These are phyloP conservation scores for Pyrocoelia pectoralis DNA, from an alignment of 2,888 invertebrate species.

Conservation along the genomic window DNA sequence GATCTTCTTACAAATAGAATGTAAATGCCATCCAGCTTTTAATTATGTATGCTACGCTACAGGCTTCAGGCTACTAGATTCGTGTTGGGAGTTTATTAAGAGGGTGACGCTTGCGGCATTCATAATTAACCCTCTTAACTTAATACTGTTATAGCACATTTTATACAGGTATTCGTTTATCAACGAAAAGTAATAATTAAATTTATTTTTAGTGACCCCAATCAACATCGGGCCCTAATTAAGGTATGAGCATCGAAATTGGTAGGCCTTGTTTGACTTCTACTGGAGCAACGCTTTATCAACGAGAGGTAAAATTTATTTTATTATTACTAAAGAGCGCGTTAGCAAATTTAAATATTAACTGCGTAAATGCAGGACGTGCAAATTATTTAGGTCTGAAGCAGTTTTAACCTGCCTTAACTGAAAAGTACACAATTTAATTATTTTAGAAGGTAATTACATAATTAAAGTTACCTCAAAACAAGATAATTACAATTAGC, in stretches of 20 bases:
- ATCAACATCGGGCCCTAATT: neutral
- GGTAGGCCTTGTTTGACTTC: slow-evolving; percentile 6
- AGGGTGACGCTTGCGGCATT: neutral
- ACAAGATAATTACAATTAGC: neutral
- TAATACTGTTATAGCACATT: neutral
- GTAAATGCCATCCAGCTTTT: neutral
- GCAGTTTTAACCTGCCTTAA: neutral
- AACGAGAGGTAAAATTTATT: slow-evolving; percentile 8
- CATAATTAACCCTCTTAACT: slow-evolving; percentile 1
- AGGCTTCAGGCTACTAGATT: neutral
- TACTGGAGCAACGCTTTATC: slow-evolving; percentile 10
- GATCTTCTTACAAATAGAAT: neutral
- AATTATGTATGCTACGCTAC: slow-evolving; percentile 9
- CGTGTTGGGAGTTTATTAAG: neutral
- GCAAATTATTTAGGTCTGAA: neutral
- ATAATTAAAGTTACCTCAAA: neutral
- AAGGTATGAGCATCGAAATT: slow-evolving; percentile 20
- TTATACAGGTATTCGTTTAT: neutral
- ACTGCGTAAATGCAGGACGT: neutral
- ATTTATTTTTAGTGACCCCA: neutral
- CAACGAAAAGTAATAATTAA: neutral
- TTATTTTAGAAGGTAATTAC: neutral
- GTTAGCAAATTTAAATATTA: neutral
- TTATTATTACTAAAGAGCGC: too few relatives aligned
- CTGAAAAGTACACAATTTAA: neutral